These are phyloP conservation scores for Cheilosia urbana DNA, from an alignment of 2,888 invertebrate species.

Conservation along the genomic window DNA sequence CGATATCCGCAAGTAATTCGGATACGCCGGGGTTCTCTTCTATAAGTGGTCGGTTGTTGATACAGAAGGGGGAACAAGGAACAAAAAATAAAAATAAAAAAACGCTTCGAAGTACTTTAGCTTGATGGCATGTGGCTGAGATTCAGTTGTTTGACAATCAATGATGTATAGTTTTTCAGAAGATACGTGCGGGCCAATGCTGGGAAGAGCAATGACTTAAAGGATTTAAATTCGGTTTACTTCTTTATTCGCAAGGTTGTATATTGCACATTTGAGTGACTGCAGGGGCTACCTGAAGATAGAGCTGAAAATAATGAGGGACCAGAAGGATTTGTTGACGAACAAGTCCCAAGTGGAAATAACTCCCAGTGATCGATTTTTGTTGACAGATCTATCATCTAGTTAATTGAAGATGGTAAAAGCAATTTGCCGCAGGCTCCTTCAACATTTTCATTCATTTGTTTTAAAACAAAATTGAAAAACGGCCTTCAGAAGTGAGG, in stretches of 20 bases:
- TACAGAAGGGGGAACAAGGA: neutral
- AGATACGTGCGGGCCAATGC: neutral
- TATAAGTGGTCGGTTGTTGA: conserved; percentile 49
- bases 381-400: no score
- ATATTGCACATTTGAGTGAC: neutral
- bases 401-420: no score
- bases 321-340: no score
- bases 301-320: neutral
- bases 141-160: conserved; percentile 47
- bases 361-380: no score
- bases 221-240: neutral
- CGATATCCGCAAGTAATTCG: conserved; percentile 56
- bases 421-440: no score
- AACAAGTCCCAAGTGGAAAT: no score
- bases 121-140: conserved; percentile 57
- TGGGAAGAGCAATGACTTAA: conserved; percentile 8
- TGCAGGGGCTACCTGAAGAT: neutral
- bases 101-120: conserved; percentile 5
- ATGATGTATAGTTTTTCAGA: conserved; percentile 43
- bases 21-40: conserved; percentile 18
- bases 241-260: neutral
- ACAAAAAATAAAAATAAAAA: neutral
- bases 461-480: no score
- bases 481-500: no score
- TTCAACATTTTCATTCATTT: no score